These are phyloP conservation scores for Epinephelus coioides DNA, from an alignment of 2,797 vertebrate species.

Conservation along the genomic window DNA sequence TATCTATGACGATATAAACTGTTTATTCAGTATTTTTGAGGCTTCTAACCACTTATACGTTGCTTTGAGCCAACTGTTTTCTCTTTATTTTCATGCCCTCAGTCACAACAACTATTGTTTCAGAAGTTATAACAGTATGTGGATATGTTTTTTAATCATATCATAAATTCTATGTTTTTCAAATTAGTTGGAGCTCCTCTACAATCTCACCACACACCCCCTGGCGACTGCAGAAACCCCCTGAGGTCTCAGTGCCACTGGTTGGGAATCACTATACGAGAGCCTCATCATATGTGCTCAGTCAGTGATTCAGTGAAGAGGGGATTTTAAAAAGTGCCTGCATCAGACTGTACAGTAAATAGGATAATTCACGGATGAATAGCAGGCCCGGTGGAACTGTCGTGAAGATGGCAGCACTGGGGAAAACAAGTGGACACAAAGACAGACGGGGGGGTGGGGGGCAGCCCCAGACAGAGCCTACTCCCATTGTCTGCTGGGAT, in stretches of 20 bases:
- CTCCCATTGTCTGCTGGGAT: conserved; percentile 77
- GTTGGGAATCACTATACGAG: neutral
- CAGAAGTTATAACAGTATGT: neutral
- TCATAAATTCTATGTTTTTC: neutral
- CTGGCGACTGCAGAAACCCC: neutral
- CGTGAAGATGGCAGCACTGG: conserved; percentile 49
- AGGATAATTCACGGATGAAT: conserved; percentile 42
- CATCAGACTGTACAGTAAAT: conserved; percentile 46
- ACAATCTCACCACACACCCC: neutral
- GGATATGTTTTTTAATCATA: neutral
- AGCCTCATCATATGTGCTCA: conserved; percentile 16
- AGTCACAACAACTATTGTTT: neutral
- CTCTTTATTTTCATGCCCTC: neutral
- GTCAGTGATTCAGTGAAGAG: conserved; percentile 13
- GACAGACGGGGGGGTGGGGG: conserved; percentile 30
- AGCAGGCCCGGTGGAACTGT: conserved; percentile 45
- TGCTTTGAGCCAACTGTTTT: neutral
- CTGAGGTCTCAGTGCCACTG: neutral
- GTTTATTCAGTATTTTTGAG: neutral
- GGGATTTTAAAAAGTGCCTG: conserved; percentile 11
- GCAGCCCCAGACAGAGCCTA: conserved; percentile 62
- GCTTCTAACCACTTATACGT: neutral
- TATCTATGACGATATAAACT: neutral
- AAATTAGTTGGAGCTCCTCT: neutral
- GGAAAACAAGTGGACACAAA: conserved; percentile 74